Percentiles rank a stretch among this genome's conserved stretches.
These are phyloP conservation scores for Coelogynopora nodosa DNA, from an alignment of 2,888 invertebrate genomes.

Conservation along the genomic window DNA sequence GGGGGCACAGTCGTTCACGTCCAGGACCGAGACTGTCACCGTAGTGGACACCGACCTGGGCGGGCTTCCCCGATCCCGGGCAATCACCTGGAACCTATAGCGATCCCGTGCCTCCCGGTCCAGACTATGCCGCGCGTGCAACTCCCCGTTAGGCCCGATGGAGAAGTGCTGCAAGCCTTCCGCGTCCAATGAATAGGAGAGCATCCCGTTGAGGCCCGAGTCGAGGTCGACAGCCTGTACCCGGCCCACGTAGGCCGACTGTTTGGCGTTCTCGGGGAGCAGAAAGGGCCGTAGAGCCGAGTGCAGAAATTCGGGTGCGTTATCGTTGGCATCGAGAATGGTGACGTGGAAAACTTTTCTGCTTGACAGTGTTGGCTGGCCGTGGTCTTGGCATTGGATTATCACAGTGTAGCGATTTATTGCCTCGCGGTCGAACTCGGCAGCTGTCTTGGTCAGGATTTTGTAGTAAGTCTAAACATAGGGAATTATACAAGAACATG, in stretches of 20 bases:
- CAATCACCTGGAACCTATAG: constrained; percentile 33
- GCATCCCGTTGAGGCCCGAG: not conserved
- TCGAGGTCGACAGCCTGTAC: not conserved
- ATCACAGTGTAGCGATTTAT: not conserved
- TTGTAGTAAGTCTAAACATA: not conserved
- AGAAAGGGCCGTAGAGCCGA: not conserved
- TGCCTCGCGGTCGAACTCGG: constrained; percentile 22
- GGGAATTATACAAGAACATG: no score
- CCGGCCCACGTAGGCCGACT: not conserved
- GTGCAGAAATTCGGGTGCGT: constrained; percentile 20
- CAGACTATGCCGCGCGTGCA: not conserved
- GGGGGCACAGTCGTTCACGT: constrained; percentile 32
- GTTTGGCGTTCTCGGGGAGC: not conserved
- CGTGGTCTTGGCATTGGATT: constrained; percentile 22
- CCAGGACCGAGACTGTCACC: not conserved
- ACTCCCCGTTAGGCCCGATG: not conserved
- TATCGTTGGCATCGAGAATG: constrained; percentile 39
- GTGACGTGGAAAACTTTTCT: not conserved
- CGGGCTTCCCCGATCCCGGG: not conserved
- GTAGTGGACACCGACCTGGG: not conserved
- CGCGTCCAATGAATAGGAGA: not conserved
- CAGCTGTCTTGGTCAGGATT: not conserved
- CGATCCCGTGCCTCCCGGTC: constrained; percentile 1
- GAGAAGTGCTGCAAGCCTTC: not conserved
- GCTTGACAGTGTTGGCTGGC: not conserved